phyloP scores from a whole-genome alignment of 2,113 vertebrate species.

The Heteronetta atricapilla region DNA sequence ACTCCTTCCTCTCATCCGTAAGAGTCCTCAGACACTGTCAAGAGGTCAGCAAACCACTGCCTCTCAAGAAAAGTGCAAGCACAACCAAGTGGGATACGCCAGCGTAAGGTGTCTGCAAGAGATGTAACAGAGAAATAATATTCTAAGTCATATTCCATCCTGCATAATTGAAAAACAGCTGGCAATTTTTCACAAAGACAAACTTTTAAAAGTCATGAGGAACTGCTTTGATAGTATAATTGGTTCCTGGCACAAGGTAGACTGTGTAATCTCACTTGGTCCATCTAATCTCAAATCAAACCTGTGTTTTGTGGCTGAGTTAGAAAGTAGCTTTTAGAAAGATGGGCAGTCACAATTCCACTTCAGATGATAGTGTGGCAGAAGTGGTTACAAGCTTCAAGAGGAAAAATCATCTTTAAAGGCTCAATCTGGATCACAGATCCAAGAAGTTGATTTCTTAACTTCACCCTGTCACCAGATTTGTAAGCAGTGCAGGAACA shows the following conservation, averaged over 20 bases:
- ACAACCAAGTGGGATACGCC: neutral
- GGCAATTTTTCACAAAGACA: neutral
- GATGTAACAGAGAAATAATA: neutral
- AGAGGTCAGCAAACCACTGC: neutral
- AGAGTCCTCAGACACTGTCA: neutral
- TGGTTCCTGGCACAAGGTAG: neutral
- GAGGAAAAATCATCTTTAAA: neutral
- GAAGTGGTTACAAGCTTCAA: neutral
- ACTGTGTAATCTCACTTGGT: neutral
- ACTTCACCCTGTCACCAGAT: neutral
- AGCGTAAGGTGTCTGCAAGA: neutral
- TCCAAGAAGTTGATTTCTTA: neutral
- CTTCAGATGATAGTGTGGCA: neutral
- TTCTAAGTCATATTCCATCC: neutral
- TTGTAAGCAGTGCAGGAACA: neutral
- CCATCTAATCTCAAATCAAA: slow-evolving; percentile 50
- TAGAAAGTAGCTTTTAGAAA: neutral
- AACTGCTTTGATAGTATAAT: neutral
- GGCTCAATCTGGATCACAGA: neutral
- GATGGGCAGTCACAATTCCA: neutral
- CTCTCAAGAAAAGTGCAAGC: neutral
- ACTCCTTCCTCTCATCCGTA: neutral
- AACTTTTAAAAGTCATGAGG: slow-evolving; percentile 1
- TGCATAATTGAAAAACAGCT: neutral
- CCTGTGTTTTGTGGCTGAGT: neutral